These are phyloP conservation scores for Chromobotia macracanthus DNA, from an alignment of 2,797 vertebrate species.

Conservation along the genomic window DNA sequence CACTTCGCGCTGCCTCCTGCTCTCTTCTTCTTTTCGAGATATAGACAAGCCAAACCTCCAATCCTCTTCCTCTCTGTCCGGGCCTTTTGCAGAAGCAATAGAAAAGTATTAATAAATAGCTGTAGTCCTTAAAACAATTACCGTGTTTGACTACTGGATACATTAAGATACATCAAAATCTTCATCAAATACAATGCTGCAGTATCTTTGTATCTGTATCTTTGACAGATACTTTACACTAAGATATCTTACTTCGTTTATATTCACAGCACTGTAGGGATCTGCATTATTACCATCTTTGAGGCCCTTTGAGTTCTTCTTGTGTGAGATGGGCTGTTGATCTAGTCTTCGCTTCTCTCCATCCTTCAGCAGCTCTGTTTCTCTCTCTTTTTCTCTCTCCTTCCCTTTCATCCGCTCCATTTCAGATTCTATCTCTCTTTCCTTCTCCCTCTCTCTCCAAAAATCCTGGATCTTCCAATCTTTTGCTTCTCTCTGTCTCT, in stretches of 20 bases:
- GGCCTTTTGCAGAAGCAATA: slow-evolving; percentile 68
- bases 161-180: no score
- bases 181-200: no score
- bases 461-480: slow-evolving; percentile 61
- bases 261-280: no score
- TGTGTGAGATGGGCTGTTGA: slow-evolving; percentile 65
- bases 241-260: no score
- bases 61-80: slow-evolving; percentile 69
- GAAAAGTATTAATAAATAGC: no score
- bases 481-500: slow-evolving; percentile 55
- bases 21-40: slow-evolving; percentile 63
- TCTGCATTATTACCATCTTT: slow-evolving; percentile 76
- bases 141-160: no score
- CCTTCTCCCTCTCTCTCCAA: slow-evolving; percentile 70
- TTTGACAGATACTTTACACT: no score
- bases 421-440: slow-evolving; percentile 58
- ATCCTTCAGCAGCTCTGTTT: slow-evolving; percentile 50
- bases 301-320: slow-evolving; percentile 73
- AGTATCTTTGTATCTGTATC: no score
- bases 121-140: no score
- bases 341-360: slow-evolving; percentile 60
- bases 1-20: slow-evolving; percentile 65
- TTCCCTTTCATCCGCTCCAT: slow-evolving; percentile 61
- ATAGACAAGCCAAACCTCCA: slow-evolving; percentile 66
- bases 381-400: slow-evolving; percentile 64